phyloP scores from a whole-genome alignment of 37 sponge, comb jelly and placozoan species.

The Hormiphora californensis region DNA sequence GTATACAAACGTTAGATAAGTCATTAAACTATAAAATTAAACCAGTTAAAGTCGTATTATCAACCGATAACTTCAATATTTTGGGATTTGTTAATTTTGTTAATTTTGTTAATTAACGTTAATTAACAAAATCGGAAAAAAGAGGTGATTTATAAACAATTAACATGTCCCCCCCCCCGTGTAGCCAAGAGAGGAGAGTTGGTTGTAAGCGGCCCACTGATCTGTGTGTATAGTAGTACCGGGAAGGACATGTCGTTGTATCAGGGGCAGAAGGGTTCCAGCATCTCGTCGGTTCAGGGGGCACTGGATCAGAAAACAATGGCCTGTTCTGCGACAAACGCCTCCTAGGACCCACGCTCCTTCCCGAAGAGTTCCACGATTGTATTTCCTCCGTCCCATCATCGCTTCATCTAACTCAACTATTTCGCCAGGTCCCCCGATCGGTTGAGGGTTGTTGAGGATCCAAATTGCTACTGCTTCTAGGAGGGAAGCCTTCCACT shows the following conservation, averaged over 20 bases:
- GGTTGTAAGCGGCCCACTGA: neutral
- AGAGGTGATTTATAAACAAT: too few relatives aligned
- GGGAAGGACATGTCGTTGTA: neutral
- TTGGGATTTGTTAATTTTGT: too few relatives aligned
- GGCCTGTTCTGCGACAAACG: neutral
- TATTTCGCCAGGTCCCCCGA: neutral
- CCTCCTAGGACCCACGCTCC: constrained; percentile 16
- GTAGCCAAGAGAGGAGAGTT: neutral
- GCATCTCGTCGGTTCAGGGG: neutral
- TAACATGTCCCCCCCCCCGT: too few relatives aligned
- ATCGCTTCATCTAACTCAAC: constrained; percentile 44
- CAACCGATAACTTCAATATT: too few relatives aligned
- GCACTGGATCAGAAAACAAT: neutral
- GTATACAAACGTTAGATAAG: too few relatives aligned
- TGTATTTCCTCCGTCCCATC: constrained; percentile 1
- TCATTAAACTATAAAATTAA: too few relatives aligned
- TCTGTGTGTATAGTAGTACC: constrained; percentile 29
- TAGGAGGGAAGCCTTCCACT: too few relatives aligned
- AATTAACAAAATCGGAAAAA: too few relatives aligned
- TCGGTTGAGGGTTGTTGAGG: too few relatives aligned
- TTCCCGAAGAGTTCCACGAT: neutral
- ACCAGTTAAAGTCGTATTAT: too few relatives aligned
- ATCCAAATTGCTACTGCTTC: too few relatives aligned
- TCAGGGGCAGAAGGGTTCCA: neutral
- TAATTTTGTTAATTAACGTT: too few relatives aligned